Evolutionary conservation across 2,113 vertebrate genomes (phyloP), one percentile per base, ranked within the genome.

Genomic region (Apistogramma diplotaenia): DNA sequence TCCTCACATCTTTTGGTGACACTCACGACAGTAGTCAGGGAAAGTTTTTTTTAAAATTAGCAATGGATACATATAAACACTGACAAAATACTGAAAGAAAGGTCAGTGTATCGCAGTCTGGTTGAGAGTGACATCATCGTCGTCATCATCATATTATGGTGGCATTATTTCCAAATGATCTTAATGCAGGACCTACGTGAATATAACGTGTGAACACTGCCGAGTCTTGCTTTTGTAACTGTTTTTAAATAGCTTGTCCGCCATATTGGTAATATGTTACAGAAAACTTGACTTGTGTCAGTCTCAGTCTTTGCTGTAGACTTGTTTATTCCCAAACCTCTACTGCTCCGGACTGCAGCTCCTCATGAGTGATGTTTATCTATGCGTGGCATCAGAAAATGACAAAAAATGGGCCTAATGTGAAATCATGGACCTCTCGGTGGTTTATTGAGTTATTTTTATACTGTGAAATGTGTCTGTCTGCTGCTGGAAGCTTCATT

Each of bases 401-500:
- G 35, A 74, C 43, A 79, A 57, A 51, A 51, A 59, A 51, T 78
- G 85, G 88, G 74, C 93, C 84, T 89, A 83, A 87, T 82, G 82
- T 85, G 84, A 87, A 85, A 78, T 55, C 3, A 31, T 89, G 90
- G 89, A 91, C 88, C 91, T 92, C 40, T 71, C 23, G 83, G 76
- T 90, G 54, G 35, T 82, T 86, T 78, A 46, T 54, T 76, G 59
- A 56, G 84, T 74, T 84, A 87, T 89, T 91, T 92, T 90, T 86
- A 87, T 93, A 92, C 91, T 93, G 91, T 93, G 86, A 94, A 92
- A 72, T 78, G 49, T 53, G 59, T 82, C 53, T 76, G 57, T 82
- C 37, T 76, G 58, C 43, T 81, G 83, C 83, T 83, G 40, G 78
- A 85, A 86, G 81, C 59, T 78, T 57, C 60, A 25, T 2, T 54